A percentile compares a stretch with the other conserved stretches of the same genome.
Conservation (phyloP, 2,113 vertebrate genomes). For the Neopipo cinnamomea region DNA sequence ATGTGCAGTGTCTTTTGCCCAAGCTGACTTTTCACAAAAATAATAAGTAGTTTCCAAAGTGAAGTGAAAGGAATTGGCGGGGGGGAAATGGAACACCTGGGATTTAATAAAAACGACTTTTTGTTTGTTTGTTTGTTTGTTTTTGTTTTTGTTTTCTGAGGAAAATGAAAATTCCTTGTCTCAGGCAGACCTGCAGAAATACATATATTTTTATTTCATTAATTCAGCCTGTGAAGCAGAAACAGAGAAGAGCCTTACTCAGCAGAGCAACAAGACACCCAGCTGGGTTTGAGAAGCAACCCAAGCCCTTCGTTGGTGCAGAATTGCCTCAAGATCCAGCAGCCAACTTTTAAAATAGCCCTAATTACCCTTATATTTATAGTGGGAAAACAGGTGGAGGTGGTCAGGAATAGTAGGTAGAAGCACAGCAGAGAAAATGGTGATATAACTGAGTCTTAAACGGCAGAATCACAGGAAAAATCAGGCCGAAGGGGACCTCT, state of each 20-base stretch:
- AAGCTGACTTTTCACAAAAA: constrained; percentile 10
- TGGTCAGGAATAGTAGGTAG: background rate
- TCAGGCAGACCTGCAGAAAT: background rate
- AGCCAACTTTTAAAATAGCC: background rate
- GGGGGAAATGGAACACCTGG: background rate
- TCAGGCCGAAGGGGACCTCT: background rate
- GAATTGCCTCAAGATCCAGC: background rate
- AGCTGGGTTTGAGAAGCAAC: background rate
- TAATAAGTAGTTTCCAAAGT: background rate
- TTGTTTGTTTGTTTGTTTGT: background rate
- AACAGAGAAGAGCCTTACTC: background rate
- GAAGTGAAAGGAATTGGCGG: background rate
- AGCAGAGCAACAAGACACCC: background rate
- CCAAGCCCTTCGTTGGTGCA: background rate
- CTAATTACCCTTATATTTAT: background rate
- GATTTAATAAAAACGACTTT: background rate
- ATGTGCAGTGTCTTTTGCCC: background rate
- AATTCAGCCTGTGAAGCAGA: background rate
- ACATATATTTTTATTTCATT: background rate
- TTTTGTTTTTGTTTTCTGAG: background rate
- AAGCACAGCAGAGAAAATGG: background rate
- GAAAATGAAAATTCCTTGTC: background rate
- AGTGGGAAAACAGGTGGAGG: background rate
- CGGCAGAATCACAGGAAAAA: background rate
- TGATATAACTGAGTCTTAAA: background rate